phyloP scores from a whole-genome alignment of 2,888 invertebrate species.

The Sycophila texana region DNA sequence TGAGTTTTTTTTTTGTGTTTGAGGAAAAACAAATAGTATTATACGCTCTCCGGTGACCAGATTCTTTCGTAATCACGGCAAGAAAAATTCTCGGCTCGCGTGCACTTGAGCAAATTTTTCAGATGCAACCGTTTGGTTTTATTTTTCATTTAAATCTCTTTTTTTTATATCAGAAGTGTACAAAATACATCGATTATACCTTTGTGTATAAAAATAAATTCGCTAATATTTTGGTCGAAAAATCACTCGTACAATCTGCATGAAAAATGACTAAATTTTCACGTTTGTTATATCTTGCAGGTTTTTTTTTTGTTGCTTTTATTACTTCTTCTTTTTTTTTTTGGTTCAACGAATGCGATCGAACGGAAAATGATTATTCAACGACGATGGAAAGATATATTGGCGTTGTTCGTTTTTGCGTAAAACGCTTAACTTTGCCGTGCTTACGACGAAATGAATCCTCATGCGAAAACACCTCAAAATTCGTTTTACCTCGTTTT shows the following conservation, averaged over 20 bases:
- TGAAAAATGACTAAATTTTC: neutral
- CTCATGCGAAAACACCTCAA: neutral
- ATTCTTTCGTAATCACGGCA: conserved; percentile 41
- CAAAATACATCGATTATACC: conserved; percentile 30
- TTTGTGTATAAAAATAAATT: conserved; percentile 44
- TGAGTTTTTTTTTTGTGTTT: neutral
- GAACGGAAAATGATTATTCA: no score
- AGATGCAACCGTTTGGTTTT: no score
- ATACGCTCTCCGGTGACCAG: neutral
- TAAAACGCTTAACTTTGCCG: conserved; percentile 11
- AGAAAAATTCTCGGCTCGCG: neutral
- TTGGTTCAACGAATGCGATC: no score
- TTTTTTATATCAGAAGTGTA: conserved; percentile 20
- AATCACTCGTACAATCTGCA: conserved; percentile 5
- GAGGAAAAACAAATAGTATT: conserved; percentile 1
- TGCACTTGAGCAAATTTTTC: no score
- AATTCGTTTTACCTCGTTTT: neutral
- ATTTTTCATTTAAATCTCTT: neutral
- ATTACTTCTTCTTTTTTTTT: no score
- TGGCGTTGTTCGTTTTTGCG: neutral
- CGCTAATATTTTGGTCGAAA: conserved; percentile 25
- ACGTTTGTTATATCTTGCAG: neutral
- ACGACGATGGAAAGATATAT: neutral
- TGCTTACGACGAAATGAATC: conserved; percentile 32
- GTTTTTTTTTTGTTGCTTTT: no score